Percentiles rank a stretch among this genome's conserved stretches.
Conservation (phyloP, 2,797 vertebrate genomes). For the Xenentodon cancila region DNA sequence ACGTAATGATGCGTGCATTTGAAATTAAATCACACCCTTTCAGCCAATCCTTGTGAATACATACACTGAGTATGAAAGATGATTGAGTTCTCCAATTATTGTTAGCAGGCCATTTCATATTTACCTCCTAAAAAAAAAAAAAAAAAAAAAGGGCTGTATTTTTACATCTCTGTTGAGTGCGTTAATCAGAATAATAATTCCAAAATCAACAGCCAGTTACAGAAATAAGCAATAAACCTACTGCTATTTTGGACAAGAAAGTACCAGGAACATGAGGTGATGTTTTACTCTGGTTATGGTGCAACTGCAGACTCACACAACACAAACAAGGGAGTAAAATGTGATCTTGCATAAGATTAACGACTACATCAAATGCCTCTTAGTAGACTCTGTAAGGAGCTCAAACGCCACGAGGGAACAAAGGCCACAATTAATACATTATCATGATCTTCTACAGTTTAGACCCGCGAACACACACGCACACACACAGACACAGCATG, state of each 20-base stretch:
- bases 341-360: conserved; percentile 67
- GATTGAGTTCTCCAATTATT: too few relatives aligned
- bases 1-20: conserved; percentile 29
- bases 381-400: conserved; percentile 53
- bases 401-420: conserved; percentile 43
- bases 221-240: conserved; percentile 7
- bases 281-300: conserved; percentile 11
- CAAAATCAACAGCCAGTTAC: conserved; percentile 12
- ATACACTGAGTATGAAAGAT: conserved; percentile 14
- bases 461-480: background rate
- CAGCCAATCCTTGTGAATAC: conserved; percentile 33
- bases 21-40: conserved; percentile 41
- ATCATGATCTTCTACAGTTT: conserved; percentile 60
- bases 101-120: too few relatives aligned
- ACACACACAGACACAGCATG: conserved; percentile 27
- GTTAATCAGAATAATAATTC: conserved; percentile 32
- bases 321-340: conserved; percentile 33
- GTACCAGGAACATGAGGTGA: conserved; percentile 1
- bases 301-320: conserved; percentile 24
- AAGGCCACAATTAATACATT: conserved; percentile 71
- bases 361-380: conserved; percentile 43
- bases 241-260: conserved; percentile 13
- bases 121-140: too few relatives aligned
- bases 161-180: conserved; percentile 3
- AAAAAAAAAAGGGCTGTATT: too few relatives aligned